phyloP scores from a whole-genome alignment of 1,140 invertebrate species.

The Wasmannia auropunctata region DNA sequence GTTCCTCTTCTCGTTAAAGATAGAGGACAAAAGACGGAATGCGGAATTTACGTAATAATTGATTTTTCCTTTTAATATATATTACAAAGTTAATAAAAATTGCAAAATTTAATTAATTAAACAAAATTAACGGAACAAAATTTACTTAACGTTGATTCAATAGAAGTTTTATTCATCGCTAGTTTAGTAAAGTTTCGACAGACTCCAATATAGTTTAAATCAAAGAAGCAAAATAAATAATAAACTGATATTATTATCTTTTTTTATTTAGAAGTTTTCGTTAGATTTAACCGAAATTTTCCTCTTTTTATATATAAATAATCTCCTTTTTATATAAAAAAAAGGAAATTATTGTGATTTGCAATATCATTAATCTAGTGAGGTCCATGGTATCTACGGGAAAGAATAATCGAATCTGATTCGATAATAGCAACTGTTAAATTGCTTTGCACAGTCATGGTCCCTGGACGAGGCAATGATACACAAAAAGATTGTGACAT shows the following conservation, averaged over 20 bases:
- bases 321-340: not conserved
- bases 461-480: not conserved
- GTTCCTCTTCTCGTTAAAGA: not conserved
- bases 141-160: not conserved
- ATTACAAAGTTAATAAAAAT: not conserved
- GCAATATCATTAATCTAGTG: not conserved
- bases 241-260: not conserved
- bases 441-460: not conserved
- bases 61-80: not conserved
- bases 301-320: too few species aligned
- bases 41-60: not conserved
- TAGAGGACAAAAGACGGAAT: not conserved
- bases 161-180: not conserved
- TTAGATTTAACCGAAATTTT: not conserved
- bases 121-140: not conserved
- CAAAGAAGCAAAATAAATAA: not conserved
- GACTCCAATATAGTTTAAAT: not conserved
- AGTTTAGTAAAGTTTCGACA: not conserved
- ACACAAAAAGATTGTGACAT: not conserved
- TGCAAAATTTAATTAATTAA: not conserved
- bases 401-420: not conserved
- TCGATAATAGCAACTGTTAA: not conserved
- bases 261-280: not conserved
- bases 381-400: not conserved
- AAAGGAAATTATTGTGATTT: not conserved